Base-by-base conservation (phyloP, 2,888 invertebrate genomes). In the Atherix ibis region DNA sequence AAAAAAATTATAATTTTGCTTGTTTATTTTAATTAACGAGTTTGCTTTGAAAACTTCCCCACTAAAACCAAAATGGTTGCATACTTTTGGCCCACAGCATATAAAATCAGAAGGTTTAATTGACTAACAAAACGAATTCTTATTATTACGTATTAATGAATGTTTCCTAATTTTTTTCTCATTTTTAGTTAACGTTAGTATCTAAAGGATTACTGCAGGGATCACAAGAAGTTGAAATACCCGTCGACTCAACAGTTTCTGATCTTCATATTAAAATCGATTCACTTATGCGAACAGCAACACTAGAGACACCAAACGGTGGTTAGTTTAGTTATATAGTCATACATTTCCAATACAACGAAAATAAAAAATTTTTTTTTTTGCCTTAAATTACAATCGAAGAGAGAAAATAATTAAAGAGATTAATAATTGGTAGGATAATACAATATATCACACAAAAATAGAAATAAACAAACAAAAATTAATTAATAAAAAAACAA, bases 271-370 rank as follows among this genome's bases (percentile, higher is more conserved):
- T 61, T 3, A 56, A 54, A 48, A 53, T 58, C 38, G 58, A 60
- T 46, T 51, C 55, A 39, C 47, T 52, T 17, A 53, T 59, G 52
- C 46, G 55, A 41, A 46, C 46, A 44, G 58, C 54, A 42, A 50
- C 53, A 42, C 40, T 53, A 54, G 49, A 52, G 43, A 53, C 63
- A 53, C 58, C 65, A 54, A 48, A 56, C 57, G 59, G 58, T 51
- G 58, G 58, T 59, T 51, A 64, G 65, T 54, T 48, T 48, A 12
- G 26, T 25, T 22, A 9, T 47, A 48, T 31, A 46, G 52, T 31
- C 46, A 41, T 28, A 46, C 44, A 15, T 44, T 54, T 26, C 50
- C 52, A n/a, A n/a, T n/a, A n/a, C n/a, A n/a, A 32, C 27, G 31
- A 22, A 15, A 2, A 3, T 32, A 25, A 22, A 4, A 14, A n/a